Evolutionary conservation across 1,140 invertebrate species (phyloP), one percentile per base, ranked within the genome.

Genomic region (Megathymus violae): DNA sequence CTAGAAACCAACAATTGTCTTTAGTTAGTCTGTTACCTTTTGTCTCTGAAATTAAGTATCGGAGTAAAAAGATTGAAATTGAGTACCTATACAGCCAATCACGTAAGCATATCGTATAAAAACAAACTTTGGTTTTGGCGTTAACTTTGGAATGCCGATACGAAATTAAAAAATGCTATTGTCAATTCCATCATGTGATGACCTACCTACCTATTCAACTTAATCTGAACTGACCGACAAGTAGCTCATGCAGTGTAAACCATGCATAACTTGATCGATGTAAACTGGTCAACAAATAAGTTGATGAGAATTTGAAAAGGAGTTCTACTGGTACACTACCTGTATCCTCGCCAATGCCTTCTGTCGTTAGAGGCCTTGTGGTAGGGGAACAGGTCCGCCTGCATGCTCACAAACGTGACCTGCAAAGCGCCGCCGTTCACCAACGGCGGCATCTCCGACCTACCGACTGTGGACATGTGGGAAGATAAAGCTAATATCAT

Each of bases 351-450:
- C 98, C 98, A 99, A 88, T 97, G 96, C 69, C 95, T 94, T 67
- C 97, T 93, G 85, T 96, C 96, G 6, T 95, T 94, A 79, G 95
- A 94, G 59, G 98, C 97, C 75, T 97, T 94, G 89, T 99, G 97
- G 92, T 98, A 99, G 0, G 98, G 98, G 92, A 99, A 99, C 82
- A 98, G 97, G 89, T 99, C 98, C 6, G 99, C 92, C 85, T 98
- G 95, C 81, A 99, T 95, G 82, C 95, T 94, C n/a, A 94, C 93
- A 14, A 99, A 85, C 3, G 96, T 96, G 34, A 99, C 95, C 92
- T 99, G 98, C 59, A 99, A 91, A n/a, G 98, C 97, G 2, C 97
- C 98, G 13, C 98, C 98, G 62, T 96, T 95, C 71, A 96, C 94
- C 38, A 98, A 84, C 47, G 96, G 95, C 0, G 97, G 96, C 93